These are phyloP conservation scores for Stenurella melanura DNA, from an alignment of 2,888 invertebrate species.

Conservation along the genomic window DNA sequence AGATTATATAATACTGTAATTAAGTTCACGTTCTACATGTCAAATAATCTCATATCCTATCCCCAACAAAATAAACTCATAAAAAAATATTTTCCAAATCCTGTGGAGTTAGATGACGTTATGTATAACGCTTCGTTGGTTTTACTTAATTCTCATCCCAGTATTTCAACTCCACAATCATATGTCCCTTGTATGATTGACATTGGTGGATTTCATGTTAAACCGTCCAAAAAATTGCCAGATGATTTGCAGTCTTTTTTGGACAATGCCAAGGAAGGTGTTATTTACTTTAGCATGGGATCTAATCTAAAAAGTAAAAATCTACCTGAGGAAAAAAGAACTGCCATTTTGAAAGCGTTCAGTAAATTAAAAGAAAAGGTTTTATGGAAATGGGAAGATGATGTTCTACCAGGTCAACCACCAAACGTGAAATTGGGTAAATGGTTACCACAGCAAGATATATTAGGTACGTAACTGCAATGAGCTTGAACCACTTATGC, in stretches of 20 bases:
- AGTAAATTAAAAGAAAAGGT: slow-evolving; percentile 75
- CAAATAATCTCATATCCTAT: slow-evolving; percentile 69
- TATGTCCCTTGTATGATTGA: slow-evolving; percentile 76
- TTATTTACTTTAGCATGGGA: slow-evolving; percentile 78
- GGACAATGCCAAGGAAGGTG: slow-evolving; percentile 75
- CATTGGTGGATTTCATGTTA: slow-evolving; percentile 75
- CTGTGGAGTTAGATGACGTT: slow-evolving; percentile 54
- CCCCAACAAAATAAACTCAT: slow-evolving; percentile 51
- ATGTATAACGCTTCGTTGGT: slow-evolving; percentile 62
- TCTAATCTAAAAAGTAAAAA: slow-evolving; percentile 77
- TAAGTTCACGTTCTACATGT: not conserved
- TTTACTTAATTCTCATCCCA: slow-evolving; percentile 72
- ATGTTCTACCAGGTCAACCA: slow-evolving; percentile 78
- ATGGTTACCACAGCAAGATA: slow-evolving; percentile 80
- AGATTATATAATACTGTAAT: not conserved
- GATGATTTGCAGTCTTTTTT: slow-evolving; percentile 75
- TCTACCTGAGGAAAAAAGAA: slow-evolving; percentile 74
- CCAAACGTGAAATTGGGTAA: slow-evolving; percentile 83
- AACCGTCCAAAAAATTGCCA: slow-evolving; percentile 60
- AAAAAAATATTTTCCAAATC: slow-evolving; percentile 18
- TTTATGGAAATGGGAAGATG: slow-evolving; percentile 75
- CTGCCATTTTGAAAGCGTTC: slow-evolving; percentile 77
- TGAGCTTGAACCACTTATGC: too few species aligned
- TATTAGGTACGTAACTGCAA: slow-evolving; percentile 65
- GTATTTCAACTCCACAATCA: slow-evolving; percentile 73